Base-by-base conservation (phyloP, 2,888 invertebrate species). In the Stenoptilia bipunctidactyla region DNA sequence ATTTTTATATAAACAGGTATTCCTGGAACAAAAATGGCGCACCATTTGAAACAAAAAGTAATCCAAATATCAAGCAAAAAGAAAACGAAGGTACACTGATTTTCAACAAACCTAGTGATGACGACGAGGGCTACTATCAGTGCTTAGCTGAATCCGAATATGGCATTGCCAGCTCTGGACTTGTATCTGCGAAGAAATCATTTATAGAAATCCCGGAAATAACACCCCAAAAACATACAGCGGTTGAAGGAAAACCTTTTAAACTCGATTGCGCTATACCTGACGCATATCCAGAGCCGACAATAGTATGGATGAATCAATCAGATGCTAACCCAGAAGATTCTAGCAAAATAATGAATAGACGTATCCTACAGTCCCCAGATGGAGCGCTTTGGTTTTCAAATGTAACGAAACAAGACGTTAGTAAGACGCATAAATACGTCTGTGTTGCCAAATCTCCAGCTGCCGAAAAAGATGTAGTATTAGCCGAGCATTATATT, bases 341-440 rank as follows among this genome's bases (percentile, higher is more conserved):
- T 1, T 34, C 53, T 0, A 58, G 63, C 9, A 47, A 46, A 0
- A 57, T 68, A 13, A 35, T 59, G 0, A 59, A 60, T 38, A 51
- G 56, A 0, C 57, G 75, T 1, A 61, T 68, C 1, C 68, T 69
- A 0, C 42, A 61, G 0, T 65, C 69, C 0, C 72, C 73, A 1
- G 68, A 70, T 1, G 75, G 75, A 0, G 59, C 61, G 0, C 42
- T 80, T 1, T 77, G 61, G 50, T 73, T 80, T 43, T 61, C 76
- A 0, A 75, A 68, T 27, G 60, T 75, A 0, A 70, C 66, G 0
- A 47, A 61, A 1, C 55, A 61, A 1, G 80, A 79, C 27, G 60
- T 47, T 0, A 50, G 45, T 13, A 44, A 46, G 12, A 52, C 54
- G 2, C 49, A 48, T 41, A 74, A 70, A 37, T 79, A 73, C 40